Evolutionary conservation across 1,140 invertebrate genomes (phyloP), one percentile per base, ranked within the genome.

Genomic region (Dendroctonus valens): DNA sequence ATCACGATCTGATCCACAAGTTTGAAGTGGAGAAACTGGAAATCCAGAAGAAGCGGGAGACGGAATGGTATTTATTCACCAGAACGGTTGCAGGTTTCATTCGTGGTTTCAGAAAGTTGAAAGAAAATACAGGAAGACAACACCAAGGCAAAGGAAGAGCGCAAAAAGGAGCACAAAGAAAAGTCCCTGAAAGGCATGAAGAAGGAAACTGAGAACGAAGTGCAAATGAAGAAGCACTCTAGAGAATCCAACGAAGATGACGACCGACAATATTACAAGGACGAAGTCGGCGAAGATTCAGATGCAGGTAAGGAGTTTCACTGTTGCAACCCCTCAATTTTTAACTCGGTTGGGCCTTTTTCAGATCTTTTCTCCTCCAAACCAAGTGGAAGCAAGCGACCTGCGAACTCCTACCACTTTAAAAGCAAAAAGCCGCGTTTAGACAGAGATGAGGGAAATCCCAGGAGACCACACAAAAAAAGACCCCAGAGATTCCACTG

Each of bases 201-300:
- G 67, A 87, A 85, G 68, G 84, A 85, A 61, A 61, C 48, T 7
- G 67, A 75, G 80, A 64, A 70, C 68, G 68, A 74, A 72, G 58
- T 74, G 5, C 59, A 79, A 11, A 80, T 83, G 75, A 78, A 81
- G 54, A 82, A 82, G 67, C 78, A 78, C 52, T 81, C 78, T 40
- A 82, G 78, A 11, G 84, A 86, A 76, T 79, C 81, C 0, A 79
- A 82, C 58, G 76, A 80, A 40, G 89, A 91, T 59, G 86, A 93
- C 74, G 91, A 93, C 81, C 86, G 82, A 0, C 87, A 91, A 68
- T 95, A 93, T 81, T 96, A 91, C 77, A 83, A 87, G 66, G 79
- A 92, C 70, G 93, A 94, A 84, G 91, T 96, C 37, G 93, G 93
- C 50, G 84, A 89, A 67, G 89, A 93, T 74, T 93, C 92, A 5